phyloP scores from a whole-genome alignment of 1,140 invertebrate species.

The Trichonephila clavipes region DNA sequence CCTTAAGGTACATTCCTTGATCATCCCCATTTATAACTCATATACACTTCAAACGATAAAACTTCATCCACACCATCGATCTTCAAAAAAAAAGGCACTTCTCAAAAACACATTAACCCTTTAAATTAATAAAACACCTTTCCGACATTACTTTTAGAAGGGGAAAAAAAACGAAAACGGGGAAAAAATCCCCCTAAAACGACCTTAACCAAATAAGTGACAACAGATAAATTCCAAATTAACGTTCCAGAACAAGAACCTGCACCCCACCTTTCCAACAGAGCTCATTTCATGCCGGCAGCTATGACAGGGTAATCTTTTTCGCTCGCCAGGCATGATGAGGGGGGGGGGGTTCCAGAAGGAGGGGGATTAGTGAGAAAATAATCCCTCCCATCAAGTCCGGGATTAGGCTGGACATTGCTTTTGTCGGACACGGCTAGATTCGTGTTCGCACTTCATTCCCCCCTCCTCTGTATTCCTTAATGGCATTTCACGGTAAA shows the following conservation, averaged over 20 bases:
- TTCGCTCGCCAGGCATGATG: not conserved
- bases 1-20: too few species aligned
- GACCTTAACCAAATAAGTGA: conserved; percentile 39
- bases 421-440: conserved; percentile 71
- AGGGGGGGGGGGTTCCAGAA: not conserved
- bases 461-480: conserved; percentile 14
- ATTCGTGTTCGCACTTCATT: conserved; percentile 31
- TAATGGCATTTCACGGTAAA: conserved; percentile 56
- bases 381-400: conserved; percentile 71
- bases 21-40: too few species aligned
- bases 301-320: conserved; percentile 38
- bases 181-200: not conserved
- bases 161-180: not conserved
- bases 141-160: not conserved
- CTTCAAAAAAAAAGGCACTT: not conserved
- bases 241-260: conserved; percentile 10
- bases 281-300: not conserved
- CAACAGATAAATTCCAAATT: conserved; percentile 54
- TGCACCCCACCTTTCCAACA: not conserved
- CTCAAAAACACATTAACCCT: not conserved
- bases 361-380: conserved; percentile 59
- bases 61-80: not conserved
- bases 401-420: conserved; percentile 68
- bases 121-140: conserved; percentile 14
- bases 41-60: too few species aligned